Percentiles rank a stretch among this genome's conserved stretches.
These are phyloP conservation scores for Campoplex capitator DNA, from an alignment of 2,888 invertebrate genomes.

Conservation along the genomic window DNA sequence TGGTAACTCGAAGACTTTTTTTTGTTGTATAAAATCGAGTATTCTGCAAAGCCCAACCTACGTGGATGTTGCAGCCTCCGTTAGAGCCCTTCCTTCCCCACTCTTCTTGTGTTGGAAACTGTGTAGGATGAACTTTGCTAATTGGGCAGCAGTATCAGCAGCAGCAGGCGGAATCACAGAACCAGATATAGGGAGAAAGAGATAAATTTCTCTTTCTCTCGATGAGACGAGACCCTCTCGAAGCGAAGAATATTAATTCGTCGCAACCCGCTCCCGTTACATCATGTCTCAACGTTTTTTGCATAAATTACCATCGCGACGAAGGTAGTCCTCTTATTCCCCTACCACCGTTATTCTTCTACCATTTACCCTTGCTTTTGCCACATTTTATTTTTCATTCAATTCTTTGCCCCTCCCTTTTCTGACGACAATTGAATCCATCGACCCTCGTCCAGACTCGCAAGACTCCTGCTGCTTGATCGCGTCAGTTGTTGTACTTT, in stretches of 20 bases:
- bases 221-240: conserved; percentile 58
- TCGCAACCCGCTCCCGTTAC: conserved; percentile 37
- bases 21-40: conserved; percentile 58
- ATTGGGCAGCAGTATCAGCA: conserved; percentile 60
- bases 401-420: not conserved
- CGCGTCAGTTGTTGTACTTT: not conserved
- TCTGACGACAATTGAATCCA: conserved; percentile 3
- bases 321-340: conserved; percentile 49
- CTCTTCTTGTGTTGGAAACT: conserved; percentile 26
- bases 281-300: conserved; percentile 62
- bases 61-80: conserved; percentile 42
- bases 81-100: conserved; percentile 31
- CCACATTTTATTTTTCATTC: not conserved
- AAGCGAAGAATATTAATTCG: conserved; percentile 65
- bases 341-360: conserved; percentile 26
- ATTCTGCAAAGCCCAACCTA: conserved; percentile 41
- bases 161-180: conserved; percentile 46
- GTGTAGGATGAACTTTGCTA: conserved; percentile 67
- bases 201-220: conserved; percentile 28
- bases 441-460: conserved; percentile 2
- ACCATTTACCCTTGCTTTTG: not conserved
- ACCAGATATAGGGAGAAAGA: conserved; percentile 1
- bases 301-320: conserved; percentile 67
- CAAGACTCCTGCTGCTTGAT: not conserved
- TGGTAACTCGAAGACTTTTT: conserved; percentile 68